Evolutionary conservation across 2,113 vertebrate species (phyloP).

Genomic region (Prunella fulvescens): DNA sequence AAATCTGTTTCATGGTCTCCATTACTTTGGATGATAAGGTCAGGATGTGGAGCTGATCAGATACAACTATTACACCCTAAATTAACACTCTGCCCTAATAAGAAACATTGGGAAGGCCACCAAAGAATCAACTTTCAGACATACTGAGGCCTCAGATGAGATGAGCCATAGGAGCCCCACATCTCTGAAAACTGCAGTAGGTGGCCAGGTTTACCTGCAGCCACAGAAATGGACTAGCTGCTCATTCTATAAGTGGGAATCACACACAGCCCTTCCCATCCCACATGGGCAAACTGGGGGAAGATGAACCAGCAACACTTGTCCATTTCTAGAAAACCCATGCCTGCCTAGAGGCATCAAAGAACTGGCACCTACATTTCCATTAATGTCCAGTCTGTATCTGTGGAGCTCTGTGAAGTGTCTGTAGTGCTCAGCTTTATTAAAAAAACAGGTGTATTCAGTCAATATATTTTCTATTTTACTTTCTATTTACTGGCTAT

Average conservation of each 20-base stretch:
- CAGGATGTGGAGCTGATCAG: not conserved
- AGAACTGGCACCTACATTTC: not conserved
- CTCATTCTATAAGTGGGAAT: fast-evolving
- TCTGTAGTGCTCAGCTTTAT: not conserved
- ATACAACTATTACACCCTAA: not conserved
- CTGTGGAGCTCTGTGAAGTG: not conserved
- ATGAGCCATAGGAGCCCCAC: not conserved
- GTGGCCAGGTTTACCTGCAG: not conserved
- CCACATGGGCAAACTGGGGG: not conserved
- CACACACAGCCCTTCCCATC: not conserved
- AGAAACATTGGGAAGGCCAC: not conserved
- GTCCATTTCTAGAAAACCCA: not conserved
- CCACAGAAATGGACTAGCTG: not conserved
- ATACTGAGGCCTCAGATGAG: not conserved
- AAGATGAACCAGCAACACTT: not conserved
- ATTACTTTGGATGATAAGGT: not conserved
- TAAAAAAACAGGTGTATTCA: not conserved
- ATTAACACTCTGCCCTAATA: not conserved
- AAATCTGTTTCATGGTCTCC: not conserved
- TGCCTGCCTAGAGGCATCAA: not conserved
- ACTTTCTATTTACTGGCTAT: no score
- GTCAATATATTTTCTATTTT: no score
- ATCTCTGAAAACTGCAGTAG: not conserved
- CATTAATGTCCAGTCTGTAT: not conserved
- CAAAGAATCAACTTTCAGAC: not conserved